Evolutionary conservation across 1,140 invertebrate species (phyloP), one percentile per base, ranked within the genome.

Genomic region (Drosophila eugracilis): DNA sequence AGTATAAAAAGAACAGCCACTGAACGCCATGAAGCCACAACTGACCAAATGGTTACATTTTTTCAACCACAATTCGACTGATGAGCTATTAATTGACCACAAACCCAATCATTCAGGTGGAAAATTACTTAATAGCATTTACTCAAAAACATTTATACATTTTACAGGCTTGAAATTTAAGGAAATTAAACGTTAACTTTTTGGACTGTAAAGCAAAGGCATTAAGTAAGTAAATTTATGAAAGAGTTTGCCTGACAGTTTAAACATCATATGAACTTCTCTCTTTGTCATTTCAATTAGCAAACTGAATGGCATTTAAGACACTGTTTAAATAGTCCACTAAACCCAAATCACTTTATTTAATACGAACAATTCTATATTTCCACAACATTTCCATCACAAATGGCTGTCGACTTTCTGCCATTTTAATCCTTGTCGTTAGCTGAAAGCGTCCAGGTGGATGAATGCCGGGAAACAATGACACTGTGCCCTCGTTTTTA

Each of bases 341-440:
- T 5, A 17, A 39, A 10, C 1, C 4, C 6, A 10, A 39, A 39
- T 9, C 1, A 1, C 3, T 39, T 39, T 39, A 39, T 17, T 17
- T 17, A 3, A 15, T 39, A 9, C 36, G 15, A 7, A 17, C 15
- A 17, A 67, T 30, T 17, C 42, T 75, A 34, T 72, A 84, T 14
- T 59, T 75, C 65, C 71, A 78, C 3, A 62, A 14, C 55, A 84
- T 58, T 30, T 83, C 57, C 70, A 83, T 78, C 3, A 66, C 52
- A 12, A 58, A 78, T 0, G 65, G 47, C 3, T 17, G 7, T 1
- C 14, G 45, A 15, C 48, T 62, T 7, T 39, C 22, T 3, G 49
- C 6, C 36, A 57, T 75, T 21, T 37, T 72, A 1, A 78, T 9
- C 1, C 30, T 30, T 19, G 57, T 17, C 1, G 48, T 17, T 5